phyloP scores from a whole-genome alignment of 2,797 vertebrate genomes.

The Gymnothorax javanicus region DNA sequence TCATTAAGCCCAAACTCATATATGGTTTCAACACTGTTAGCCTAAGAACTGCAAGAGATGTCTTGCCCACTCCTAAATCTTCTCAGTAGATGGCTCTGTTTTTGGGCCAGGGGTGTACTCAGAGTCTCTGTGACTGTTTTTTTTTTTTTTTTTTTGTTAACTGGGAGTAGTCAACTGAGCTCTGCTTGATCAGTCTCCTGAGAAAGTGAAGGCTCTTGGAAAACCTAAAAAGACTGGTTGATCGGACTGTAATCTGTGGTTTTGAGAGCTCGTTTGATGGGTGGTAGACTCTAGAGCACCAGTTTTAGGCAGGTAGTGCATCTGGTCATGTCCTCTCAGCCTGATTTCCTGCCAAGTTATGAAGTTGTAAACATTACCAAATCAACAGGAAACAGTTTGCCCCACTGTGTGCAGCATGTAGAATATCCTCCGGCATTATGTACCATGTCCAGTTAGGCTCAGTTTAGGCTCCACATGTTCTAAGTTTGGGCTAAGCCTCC shows the following conservation, averaged over 20 bases:
- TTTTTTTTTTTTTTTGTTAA: not conserved
- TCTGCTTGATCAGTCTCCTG: not conserved
- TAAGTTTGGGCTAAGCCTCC: not conserved
- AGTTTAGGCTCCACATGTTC: not conserved
- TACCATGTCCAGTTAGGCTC: not conserved
- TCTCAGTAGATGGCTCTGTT: not conserved
- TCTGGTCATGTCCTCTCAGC: not conserved
- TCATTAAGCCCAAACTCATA: not conserved
- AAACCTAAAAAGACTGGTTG: not conserved
- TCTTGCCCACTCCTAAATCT: not conserved
- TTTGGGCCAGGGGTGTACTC: not conserved
- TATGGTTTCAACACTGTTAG: not conserved
- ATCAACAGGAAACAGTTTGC: constrained; percentile 32
- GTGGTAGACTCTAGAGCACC: not conserved
- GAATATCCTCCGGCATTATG: not conserved
- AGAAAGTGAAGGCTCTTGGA: not conserved
- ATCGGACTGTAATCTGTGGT: not conserved
- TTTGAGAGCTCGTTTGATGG: not conserved
- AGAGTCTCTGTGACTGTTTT: not conserved
- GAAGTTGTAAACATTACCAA: constrained; percentile 13
- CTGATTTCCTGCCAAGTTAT: constrained; percentile 20
- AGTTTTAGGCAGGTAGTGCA: not conserved
- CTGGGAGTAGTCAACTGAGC: not conserved
- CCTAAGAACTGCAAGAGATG: not conserved
- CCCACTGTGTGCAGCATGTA: not conserved